These are phyloP conservation scores for Odontomyia ornata DNA, from an alignment of 2,888 invertebrate species.

Conservation along the genomic window DNA sequence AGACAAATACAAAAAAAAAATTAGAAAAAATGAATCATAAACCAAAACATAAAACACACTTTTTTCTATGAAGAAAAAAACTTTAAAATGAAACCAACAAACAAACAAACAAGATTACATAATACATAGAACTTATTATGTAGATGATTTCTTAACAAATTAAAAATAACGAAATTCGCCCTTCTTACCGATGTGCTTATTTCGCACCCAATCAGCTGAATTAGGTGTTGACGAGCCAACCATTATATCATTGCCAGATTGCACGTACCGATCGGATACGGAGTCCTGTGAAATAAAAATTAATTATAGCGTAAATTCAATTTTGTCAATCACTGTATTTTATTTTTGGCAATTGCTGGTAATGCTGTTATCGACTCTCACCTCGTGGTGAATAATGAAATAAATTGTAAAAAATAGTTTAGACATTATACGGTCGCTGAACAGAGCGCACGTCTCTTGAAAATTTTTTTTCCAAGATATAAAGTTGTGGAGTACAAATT, in stretches of 20 bases:
- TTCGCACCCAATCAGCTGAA: conserved; percentile 84
- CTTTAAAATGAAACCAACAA: no score
- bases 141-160: conserved; percentile 59
- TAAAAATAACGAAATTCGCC: conserved; percentile 95
- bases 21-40: neutral
- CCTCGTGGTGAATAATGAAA: no score
- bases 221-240: conserved; percentile 67
- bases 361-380: no score
- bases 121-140: neutral
- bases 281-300: conserved; percentile 46
- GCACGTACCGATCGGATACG: conserved; percentile 49
- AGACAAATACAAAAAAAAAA: conserved; percentile 25
- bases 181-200: conserved; percentile 90
- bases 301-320: no score
- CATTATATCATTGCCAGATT: conserved; percentile 46
- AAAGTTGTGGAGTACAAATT: no score
- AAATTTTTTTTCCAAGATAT: no score
- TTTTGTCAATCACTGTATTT: no score
- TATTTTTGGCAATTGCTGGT: no score
- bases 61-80: no score
- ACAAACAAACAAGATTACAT: conserved; percentile 10
- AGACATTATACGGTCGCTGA: no score
- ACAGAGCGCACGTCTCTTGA: no score
- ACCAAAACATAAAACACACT: neutral
- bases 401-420: no score